Evolutionary conservation across 2,797 vertebrate species (phyloP), one percentile per base, ranked within the genome.

Genomic region (Sardinella longiceps): DNA sequence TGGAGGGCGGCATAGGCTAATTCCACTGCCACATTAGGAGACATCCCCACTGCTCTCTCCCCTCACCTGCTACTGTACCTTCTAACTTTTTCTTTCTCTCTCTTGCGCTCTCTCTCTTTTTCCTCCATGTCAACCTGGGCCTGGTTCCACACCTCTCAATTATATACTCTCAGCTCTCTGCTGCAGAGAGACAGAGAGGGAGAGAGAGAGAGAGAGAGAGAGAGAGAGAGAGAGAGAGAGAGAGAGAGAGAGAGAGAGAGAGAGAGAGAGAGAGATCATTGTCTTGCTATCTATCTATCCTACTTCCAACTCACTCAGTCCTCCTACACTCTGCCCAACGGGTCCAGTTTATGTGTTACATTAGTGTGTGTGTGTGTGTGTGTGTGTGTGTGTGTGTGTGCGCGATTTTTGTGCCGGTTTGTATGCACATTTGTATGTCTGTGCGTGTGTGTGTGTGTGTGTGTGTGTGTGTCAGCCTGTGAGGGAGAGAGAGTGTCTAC

Each of bases 401-500:
- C 33, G n/a, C n/a, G n/a, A n/a, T 53, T 53, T 53, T 18, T n/a
- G 63, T 74, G 30, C 25, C 9, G n/a, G 58, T 63, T n/a, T 37
- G 66, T 39, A 28, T 33, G 28, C 4, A 28, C 33, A 7, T 58
- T 37, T 60, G 33, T n/a, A 5, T 50, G 51, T 48, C 20, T 30
- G 56, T 60, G 51, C 23, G 51, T 53, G 51, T 81, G 56, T 48
- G 10, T 39, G 60, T 50, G 15, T 53, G 10, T 82, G 58, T 60
- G 48, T 81, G 28, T 80, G 23, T 7, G 37, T 63, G 50, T 77
- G 81, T 48, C 77, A 81, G 53, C 81, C 58, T 81, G n/a, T 70
- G 48, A 81, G 58, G 80, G 74, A 81, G 77, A 85, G 60, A 14
- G 81, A 74, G 83, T 81, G 81, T 81, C 33, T 85, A 85, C 63